Percentiles rank a stretch among this genome's conserved stretches.
phyloP scores from a whole-genome alignment of 2,888 invertebrate species.

The Papilio gigon region DNA sequence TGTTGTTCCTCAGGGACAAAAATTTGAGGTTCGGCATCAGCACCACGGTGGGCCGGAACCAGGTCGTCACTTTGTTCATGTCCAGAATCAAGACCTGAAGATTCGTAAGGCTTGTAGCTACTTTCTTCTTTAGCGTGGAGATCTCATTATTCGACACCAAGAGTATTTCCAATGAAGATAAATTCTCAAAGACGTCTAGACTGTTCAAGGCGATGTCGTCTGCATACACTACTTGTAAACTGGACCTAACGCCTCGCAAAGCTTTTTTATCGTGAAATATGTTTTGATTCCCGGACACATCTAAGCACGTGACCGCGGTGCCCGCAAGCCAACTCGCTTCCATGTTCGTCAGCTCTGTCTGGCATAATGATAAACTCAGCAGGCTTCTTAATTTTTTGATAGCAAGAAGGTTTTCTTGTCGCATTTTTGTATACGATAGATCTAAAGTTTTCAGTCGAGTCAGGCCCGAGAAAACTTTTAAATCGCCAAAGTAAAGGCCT shows the following conservation, averaged over 20 bases:
- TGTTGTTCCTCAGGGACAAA: constrained; percentile 78
- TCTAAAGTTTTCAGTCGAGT: background rate
- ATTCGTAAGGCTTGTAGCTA: constrained; percentile 60
- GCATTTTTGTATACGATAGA: constrained; percentile 4
- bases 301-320: constrained; percentile 73
- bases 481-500: constrained; percentile 9
- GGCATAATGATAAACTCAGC: constrained; percentile 56
- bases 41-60: constrained; percentile 74
- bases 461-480: background rate
- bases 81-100: constrained; percentile 78
- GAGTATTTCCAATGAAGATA: constrained; percentile 72
- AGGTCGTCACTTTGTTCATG: constrained; percentile 80
- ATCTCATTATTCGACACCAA: constrained; percentile 80
- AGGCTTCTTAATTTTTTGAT: constrained; percentile 2
- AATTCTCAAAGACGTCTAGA: constrained; percentile 62
- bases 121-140: constrained; percentile 52
- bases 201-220: constrained; percentile 66
- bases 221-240: constrained; percentile 73
- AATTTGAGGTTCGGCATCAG: constrained; percentile 66
- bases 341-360: constrained; percentile 67
- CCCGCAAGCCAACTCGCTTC: constrained; percentile 64
- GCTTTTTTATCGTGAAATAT: constrained; percentile 58
- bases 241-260: constrained; percentile 69
- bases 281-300: constrained; percentile 80
- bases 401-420: constrained; percentile 2